These are phyloP conservation scores for Nesometra sesokonis DNA, from an alignment of 35 echinoderm and acorn worm species.

Conservation along the genomic window DNA sequence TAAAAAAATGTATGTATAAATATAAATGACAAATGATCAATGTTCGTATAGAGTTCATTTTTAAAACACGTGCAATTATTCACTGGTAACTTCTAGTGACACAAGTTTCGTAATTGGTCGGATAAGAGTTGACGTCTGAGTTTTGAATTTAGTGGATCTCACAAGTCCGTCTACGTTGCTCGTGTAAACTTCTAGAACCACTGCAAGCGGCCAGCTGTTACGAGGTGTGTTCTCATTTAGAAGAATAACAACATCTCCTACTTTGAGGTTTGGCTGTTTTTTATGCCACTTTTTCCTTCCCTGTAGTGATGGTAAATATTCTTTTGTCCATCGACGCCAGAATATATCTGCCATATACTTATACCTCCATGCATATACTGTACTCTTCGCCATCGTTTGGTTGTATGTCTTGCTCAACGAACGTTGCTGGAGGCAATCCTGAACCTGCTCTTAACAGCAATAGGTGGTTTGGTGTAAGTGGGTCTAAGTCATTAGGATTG, in stretches of 20 bases:
- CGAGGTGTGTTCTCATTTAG: neutral
- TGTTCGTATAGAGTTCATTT: neutral
- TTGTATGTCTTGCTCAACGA: neutral
- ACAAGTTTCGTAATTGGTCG: neutral
- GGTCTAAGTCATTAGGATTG: neutral
- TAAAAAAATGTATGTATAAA: neutral
- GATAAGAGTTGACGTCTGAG: neutral
- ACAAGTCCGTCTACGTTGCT: neutral
- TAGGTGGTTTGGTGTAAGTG: constrained; percentile 12
- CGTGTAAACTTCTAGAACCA: neutral
- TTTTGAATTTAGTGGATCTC: neutral
- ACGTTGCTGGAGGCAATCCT: neutral
- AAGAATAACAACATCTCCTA: neutral
- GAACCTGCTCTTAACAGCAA: neutral
- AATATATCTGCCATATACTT: neutral
- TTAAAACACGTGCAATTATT: neutral
- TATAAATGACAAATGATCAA: too few species aligned
- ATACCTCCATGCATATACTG: neutral
- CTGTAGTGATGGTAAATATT: neutral
- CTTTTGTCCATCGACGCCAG: constrained; percentile 1
- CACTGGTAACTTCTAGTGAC: neutral
- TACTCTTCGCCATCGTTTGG: neutral
- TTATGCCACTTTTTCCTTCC: neutral
- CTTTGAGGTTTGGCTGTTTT: neutral
- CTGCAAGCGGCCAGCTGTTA: neutral